A percentile compares a stretch with the other conserved stretches of the same genome.
Evolutionary conservation across 1,140 invertebrate species (phyloP).

Genomic region (Pseudomyrmex cubaensis): DNA sequence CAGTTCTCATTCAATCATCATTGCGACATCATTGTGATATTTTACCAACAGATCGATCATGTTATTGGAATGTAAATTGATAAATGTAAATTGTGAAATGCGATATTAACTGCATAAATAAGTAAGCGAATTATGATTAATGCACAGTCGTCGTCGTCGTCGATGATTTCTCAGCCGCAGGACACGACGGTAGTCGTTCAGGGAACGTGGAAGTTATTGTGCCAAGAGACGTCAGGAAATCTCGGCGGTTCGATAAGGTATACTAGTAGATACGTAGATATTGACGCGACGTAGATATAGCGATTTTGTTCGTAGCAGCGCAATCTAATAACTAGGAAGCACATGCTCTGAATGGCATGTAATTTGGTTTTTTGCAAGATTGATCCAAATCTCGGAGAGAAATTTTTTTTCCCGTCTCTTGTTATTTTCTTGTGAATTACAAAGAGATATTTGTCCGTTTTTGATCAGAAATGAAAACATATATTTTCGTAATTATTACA

Average conservation of each 20-base stretch:
- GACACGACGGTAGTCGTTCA: not conserved
- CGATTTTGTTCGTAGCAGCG: constrained; percentile 25
- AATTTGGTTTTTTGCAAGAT: constrained; percentile 17
- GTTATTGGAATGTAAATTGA: too few species aligned
- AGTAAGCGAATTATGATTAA: constrained; percentile 24
- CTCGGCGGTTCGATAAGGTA: constrained; percentile 57
- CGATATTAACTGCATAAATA: constrained; percentile 1
- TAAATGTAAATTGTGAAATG: too few species aligned
- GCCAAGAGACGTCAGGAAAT: constrained; percentile 51
- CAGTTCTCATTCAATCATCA: too few species aligned
- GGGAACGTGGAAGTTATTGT: constrained; percentile 49
- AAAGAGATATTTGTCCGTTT: not conserved
- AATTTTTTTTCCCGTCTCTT: constrained; percentile 15
- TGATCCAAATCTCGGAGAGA: constrained; percentile 8
- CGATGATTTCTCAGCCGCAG: not conserved
- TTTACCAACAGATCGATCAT: too few species aligned
- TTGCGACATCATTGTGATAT: too few species aligned
- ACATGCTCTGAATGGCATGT: constrained; percentile 52
- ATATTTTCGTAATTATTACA: not conserved
- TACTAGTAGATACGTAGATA: constrained; percentile 12
- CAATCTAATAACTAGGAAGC: constrained; percentile 58
- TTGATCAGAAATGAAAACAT: not conserved
- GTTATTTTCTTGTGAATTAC: constrained; percentile 3
- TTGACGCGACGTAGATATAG: constrained; percentile 17
- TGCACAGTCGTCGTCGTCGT: constrained; percentile 3